phyloP scores from a whole-genome alignment of 2,113 vertebrate species.

The Halcyon malimbica region DNA sequence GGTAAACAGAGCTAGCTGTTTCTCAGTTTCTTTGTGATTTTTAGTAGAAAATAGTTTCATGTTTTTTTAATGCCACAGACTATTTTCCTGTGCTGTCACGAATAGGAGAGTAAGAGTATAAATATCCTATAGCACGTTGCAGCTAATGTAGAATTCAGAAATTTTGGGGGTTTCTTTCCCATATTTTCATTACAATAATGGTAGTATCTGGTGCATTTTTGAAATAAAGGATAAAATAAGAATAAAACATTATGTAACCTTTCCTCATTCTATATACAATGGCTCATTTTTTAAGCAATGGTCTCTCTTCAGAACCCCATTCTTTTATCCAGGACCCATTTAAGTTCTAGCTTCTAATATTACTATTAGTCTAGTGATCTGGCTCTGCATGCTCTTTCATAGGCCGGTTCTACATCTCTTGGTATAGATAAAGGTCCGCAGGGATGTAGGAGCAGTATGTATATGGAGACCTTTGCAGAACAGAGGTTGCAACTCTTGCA shows the following conservation, averaged over 20 bases:
- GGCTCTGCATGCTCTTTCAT: neutral
- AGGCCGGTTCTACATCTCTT: neutral
- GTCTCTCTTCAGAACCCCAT: neutral
- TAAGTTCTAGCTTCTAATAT: neutral
- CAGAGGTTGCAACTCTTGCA: conserved; percentile 1
- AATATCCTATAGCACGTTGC: neutral
- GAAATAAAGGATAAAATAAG: neutral
- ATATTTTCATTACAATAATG: neutral
- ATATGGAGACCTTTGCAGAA: neutral
- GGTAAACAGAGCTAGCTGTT: neutral
- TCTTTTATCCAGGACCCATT: neutral
- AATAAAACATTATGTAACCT: neutral
- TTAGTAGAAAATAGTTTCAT: neutral
- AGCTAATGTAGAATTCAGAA: neutral
- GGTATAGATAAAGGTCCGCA: neutral
- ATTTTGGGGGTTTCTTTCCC: fast-evolving
- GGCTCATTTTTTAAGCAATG: neutral
- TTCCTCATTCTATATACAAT: neutral
- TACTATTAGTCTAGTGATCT: neutral
- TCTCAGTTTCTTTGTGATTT: neutral
- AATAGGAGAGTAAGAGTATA: neutral
- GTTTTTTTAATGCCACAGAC: neutral
- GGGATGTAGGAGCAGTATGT: neutral
- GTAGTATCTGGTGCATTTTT: neutral
- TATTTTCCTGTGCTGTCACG: neutral